Evolutionary conservation across 2,888 invertebrate genomes (phyloP).

Genomic region (Amblyjoppa proteus): DNA sequence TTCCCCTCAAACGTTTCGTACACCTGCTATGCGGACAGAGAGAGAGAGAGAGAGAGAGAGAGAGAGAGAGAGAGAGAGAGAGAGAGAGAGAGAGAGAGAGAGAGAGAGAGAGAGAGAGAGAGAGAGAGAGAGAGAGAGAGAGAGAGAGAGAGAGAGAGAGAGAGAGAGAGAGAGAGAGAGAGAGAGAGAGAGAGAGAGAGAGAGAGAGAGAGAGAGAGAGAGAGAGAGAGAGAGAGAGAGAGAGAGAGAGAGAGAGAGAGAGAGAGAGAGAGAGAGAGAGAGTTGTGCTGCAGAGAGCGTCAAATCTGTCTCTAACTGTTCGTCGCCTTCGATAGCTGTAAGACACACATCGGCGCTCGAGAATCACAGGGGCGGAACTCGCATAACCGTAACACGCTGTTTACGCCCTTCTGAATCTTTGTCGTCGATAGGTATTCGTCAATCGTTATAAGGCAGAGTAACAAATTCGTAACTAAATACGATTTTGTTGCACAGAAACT

Average conservation of each 20-base stretch:
- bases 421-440: background rate
- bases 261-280: background rate
- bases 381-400: too few relatives aligned
- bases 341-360: background rate
- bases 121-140: background rate
- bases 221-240: background rate
- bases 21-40: background rate
- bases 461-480: background rate
- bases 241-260: background rate
- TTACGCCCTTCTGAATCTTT: too few relatives aligned
- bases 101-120: background rate
- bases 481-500: background rate
- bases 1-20: background rate
- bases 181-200: background rate
- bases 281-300: conserved; percentile 3
- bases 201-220: background rate
- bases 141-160: background rate
- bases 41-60: background rate
- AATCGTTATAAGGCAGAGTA: background rate
- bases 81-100: background rate
- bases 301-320: background rate
- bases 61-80: background rate
- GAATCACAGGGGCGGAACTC: too few relatives aligned
- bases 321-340: background rate
- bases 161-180: background rate